A percentile compares a stretch with the other conserved stretches of the same genome.
These are phyloP conservation scores for Halictus ligatus DNA, from an alignment of 2,888 invertebrate species.

Conservation along the genomic window DNA sequence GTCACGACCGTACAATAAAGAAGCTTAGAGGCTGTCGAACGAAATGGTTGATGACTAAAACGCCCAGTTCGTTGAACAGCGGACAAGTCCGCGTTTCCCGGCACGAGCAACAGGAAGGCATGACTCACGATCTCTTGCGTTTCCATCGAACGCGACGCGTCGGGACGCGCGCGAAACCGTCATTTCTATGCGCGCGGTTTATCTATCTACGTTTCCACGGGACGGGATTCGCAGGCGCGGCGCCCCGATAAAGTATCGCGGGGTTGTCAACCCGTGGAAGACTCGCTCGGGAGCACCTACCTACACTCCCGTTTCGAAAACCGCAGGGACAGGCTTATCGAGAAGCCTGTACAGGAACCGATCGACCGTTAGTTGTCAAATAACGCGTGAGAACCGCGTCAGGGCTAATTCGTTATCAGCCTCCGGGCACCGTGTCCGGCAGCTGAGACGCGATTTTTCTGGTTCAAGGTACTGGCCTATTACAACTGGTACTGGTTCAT, in stretches of 20 bases:
- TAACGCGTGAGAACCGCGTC: conserved; percentile 18
- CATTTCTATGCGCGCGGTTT: conserved; percentile 40
- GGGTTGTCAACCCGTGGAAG: conserved; percentile 49
- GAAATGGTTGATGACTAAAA: neutral
- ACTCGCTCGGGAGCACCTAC: neutral
- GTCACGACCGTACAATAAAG: neutral
- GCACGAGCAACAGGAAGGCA: conserved; percentile 1
- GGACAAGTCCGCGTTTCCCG: neutral
- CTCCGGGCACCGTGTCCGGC: neutral
- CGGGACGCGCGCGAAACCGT: conserved; percentile 30
- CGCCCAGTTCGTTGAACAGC: neutral
- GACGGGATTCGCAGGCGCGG: neutral
- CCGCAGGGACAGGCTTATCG: conserved; percentile 12
- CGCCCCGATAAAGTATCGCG: conserved; percentile 38
- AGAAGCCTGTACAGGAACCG: neutral
- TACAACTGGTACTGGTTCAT: neutral
- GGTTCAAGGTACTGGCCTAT: conserved; percentile 14
- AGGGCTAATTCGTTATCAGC: neutral
- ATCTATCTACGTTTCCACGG: conserved; percentile 30
- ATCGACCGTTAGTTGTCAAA: conserved; percentile 35
- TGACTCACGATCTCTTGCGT: conserved; percentile 11
- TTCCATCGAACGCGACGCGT: conserved; percentile 41
- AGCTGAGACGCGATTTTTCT: conserved; percentile 15
- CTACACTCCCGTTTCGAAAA: conserved; percentile 6
- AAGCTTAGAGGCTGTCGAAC: neutral